Evolutionary conservation across 30 jellyfish, hydroid and myxozoan genomes (phyloP), one percentile per base, ranked within the genome.

Genomic region (Aurelia aurita): DNA sequence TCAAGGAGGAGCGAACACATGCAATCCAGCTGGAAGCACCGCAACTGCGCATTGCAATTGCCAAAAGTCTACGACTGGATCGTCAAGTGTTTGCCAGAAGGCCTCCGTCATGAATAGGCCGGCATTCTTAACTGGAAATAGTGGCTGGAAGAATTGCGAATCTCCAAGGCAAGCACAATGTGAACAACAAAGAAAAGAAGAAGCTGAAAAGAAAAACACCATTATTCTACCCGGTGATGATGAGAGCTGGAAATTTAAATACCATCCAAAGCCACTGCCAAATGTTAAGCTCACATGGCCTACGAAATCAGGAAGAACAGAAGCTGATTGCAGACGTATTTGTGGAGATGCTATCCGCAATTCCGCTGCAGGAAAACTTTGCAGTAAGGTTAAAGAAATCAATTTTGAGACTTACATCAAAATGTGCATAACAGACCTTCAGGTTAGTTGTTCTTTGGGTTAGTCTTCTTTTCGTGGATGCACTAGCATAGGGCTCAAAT

Each of bases 111-210:
- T 91, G 14, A 54, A 86, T 39, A 72, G 88, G 15, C 98, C 98
- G 1, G 74, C 74, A 58, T 90, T 82, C 80, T 5, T 29, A n/a
- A 69, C 70, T 27, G 96, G 96, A 25, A 21, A 58, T 22, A 57
- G 54, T 31, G 90, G 90, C 0, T 90, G 96, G 96, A 90, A 84
- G 58, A 69, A 67, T 16, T 69, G 85, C 72, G 78, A 82, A 14
- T 90, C 79, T 57, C 97, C 97, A 31, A 96, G 97, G 46, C 75
- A 68, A 28, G 39, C 70, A 66, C 83, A 76, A 27, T 90, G 97
- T 64, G 97, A 96, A 13, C 58, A 64, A 46, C 78, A 96, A n/a
- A 69, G 78, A 79, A 91, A 89, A 26, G 46, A 34, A 10, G 58
- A 96, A 27, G 22, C 66, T 16, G 20, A 89, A 27, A 64, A 61